Conservation (phyloP, 2,888 invertebrate species). For the Elegia similella region DNA sequence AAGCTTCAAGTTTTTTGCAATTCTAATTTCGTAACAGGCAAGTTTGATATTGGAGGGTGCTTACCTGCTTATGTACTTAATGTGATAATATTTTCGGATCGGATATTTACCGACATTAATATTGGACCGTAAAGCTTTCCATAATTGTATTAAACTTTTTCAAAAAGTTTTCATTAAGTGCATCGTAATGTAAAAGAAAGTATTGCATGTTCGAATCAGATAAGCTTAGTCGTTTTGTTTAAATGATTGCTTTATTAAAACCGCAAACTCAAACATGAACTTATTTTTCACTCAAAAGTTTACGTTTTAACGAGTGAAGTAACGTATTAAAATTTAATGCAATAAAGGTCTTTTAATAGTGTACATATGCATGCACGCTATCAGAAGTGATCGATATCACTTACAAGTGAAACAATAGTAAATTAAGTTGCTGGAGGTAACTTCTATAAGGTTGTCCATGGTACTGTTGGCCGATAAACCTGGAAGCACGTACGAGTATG, state of each 20-base stretch:
- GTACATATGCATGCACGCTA: too few species aligned
- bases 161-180: not conserved
- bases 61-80: constrained; percentile 5
- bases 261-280: not conserved
- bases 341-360: not conserved
- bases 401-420: too few species aligned
- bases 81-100: constrained; percentile 12
- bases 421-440: too few species aligned
- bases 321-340: not conserved
- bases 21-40: constrained; percentile 37
- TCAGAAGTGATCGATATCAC: too few species aligned
- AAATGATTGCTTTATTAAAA: not conserved
- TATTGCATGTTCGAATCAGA: not conserved
- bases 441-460: too few species aligned
- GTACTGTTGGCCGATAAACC: too few species aligned
- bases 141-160: not conserved
- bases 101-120: not conserved
- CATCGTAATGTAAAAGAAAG: not conserved
- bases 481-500: too few species aligned
- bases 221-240: not conserved
- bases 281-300: not conserved
- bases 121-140: not conserved
- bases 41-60: constrained; percentile 13
- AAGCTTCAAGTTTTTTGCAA: constrained; percentile 52
- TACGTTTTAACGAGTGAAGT: constrained; percentile 5